These are phyloP conservation scores for Pogonomyrmex barbatus DNA, from an alignment of 1,140 invertebrate species.

Conservation along the genomic window DNA sequence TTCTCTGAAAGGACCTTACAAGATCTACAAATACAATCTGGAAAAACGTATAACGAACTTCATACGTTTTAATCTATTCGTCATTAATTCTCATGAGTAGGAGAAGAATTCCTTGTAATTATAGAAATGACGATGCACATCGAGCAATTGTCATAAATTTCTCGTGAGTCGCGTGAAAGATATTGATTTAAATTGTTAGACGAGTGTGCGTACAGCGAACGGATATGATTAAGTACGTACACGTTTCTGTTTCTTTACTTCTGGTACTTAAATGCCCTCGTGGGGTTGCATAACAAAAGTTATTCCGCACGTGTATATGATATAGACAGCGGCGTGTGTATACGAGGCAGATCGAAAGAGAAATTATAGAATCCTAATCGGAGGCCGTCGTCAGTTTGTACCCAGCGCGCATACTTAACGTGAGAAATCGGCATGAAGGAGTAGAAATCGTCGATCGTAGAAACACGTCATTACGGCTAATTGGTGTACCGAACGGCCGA, in stretches of 20 bases:
- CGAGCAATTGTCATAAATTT: slow-evolving; percentile 78
- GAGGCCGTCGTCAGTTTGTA: slow-evolving; percentile 44
- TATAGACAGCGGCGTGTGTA: not conserved
- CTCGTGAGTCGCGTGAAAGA: slow-evolving; percentile 78
- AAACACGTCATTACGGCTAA: slow-evolving; percentile 60
- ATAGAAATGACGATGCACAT: slow-evolving; percentile 41
- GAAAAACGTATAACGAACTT: slow-evolving; percentile 10
- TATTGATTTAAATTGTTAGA: slow-evolving; percentile 79
- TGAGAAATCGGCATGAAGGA: slow-evolving; percentile 55
- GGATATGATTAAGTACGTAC: slow-evolving; percentile 10
- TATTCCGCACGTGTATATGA: not conserved
- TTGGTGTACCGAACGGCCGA: slow-evolving; percentile 43
- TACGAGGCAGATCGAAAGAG: slow-evolving; percentile 51
- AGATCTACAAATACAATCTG: slow-evolving; percentile 51
- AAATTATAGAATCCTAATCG: slow-evolving; percentile 61
- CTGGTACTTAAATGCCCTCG: slow-evolving; percentile 2
- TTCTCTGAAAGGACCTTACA: not conserved
- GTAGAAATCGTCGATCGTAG: slow-evolving; percentile 58
- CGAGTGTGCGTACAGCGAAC: not conserved
- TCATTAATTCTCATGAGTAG: slow-evolving; percentile 42
- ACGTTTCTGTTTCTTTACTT: slow-evolving; percentile 22
- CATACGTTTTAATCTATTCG: slow-evolving; percentile 34
- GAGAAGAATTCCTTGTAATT: slow-evolving; percentile 38
- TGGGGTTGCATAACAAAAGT: slow-evolving; percentile 41
- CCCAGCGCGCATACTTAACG: slow-evolving; percentile 37